Base-by-base conservation (phyloP, 2,888 invertebrate species). In the Cephus pulcher region DNA sequence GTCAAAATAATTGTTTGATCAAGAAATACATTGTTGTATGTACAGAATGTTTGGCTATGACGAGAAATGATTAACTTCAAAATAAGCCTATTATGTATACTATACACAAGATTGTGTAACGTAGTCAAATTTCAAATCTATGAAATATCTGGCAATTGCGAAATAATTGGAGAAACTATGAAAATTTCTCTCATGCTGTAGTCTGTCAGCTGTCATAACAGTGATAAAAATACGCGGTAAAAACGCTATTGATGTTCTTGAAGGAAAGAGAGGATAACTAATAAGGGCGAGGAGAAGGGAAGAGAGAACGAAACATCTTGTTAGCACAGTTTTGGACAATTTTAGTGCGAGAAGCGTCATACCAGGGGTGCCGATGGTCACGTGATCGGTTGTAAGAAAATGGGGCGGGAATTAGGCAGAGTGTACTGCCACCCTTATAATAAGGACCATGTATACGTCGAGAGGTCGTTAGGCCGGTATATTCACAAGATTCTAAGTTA, bases 1-100 rank as follows among this genome's bases (percentile, higher is more conserved):
- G 88, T 91, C 90, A 85, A 82, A 81, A 82, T 82, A 73, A 73
- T 80, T 80, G 80, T 56, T 23, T 56, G 56, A 23, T 23, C 56
- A 56, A 56, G 56, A 56, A 23, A 56, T 56, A 56, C 23, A 56
- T 23, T 56, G 23, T 23, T 23, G 9, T 56, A 56, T 56, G 23
- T 2, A 23, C 23, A 56, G 9, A 56, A 56, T 56, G 56, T 56
- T 56, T 56, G 56, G 56, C 9, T 56, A 56, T 56, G 56, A 9
- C 9, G 56, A 23, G 56, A 23, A 56, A 23, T 23, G 56, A 56
- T 56, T 56, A 56, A 23, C 23, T 56, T 56, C 23, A 23, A 56
- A 56, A 23, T 23, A 23, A 56, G 56, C 2, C 9, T 56, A 9
- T 56, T 23, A 56, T 23, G 56, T 23, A 56, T 56, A 23, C 56